phyloP scores from a whole-genome alignment of 2,113 vertebrate genomes.

The Canis aureus region DNA sequence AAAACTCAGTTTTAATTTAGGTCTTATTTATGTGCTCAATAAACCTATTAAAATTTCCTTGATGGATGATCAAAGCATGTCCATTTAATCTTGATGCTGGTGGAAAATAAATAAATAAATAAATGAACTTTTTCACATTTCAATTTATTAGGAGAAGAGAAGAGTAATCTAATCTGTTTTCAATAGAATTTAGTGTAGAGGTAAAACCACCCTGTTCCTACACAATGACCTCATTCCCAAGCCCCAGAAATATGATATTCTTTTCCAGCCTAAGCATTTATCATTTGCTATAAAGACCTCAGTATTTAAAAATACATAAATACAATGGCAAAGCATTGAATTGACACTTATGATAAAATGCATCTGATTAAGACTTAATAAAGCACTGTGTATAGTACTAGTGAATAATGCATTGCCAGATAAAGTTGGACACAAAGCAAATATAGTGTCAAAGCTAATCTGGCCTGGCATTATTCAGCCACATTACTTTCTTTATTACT shows the following conservation, averaged over 20 bases:
- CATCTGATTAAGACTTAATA: conserved; percentile 93
- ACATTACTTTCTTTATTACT: conserved; percentile 90
- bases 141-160: conserved; percentile 38
- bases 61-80: neutral
- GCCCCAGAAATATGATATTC: conserved; percentile 75
- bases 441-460: conserved; percentile 96
- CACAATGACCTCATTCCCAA: conserved; percentile 66
- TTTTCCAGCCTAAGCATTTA: conserved; percentile 76
- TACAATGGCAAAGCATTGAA: conserved; percentile 85
- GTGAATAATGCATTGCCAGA: conserved; percentile 95
- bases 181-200: conserved; percentile 17
- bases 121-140: conserved; percentile 54
- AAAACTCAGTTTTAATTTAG: neutral
- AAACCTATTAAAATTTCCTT: neutral
- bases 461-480: conserved; percentile 93
- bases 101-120: neutral
- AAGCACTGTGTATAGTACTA: conserved; percentile 90
- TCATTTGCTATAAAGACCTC: conserved; percentile 83
- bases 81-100: conserved; percentile 11
- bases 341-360: conserved; percentile 88
- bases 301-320: conserved; percentile 85
- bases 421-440: conserved; percentile 95
- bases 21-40: neutral
- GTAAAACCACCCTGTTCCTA: conserved; percentile 52
- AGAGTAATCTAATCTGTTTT: neutral